These are phyloP conservation scores for Rutpela maculata DNA, from an alignment of 2,888 invertebrate genomes.

Conservation along the genomic window DNA sequence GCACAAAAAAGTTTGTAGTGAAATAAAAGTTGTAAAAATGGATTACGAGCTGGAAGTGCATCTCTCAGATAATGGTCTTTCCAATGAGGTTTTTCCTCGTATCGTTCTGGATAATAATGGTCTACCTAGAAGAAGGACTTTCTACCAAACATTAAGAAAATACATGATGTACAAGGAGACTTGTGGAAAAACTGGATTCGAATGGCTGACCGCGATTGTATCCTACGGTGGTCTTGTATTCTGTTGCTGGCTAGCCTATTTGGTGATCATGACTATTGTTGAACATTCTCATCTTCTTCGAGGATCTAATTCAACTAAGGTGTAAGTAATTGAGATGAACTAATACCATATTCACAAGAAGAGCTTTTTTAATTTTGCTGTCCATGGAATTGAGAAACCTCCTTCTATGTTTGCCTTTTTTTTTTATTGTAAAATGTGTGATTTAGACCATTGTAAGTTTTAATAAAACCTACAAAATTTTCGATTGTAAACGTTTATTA, in stretches of 20 bases:
- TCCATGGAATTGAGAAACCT: background rate
- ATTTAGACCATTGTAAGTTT: background rate
- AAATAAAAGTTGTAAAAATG: background rate
- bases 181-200: slow-evolving; percentile 9
- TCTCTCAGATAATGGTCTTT: background rate
- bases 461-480: background rate
- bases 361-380: background rate
- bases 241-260: background rate
- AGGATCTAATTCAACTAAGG: background rate
- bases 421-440: background rate
- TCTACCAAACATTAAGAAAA: background rate
- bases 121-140: slow-evolving; percentile 1
- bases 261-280: background rate
- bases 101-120: background rate
- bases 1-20: background rate
- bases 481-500: background rate
- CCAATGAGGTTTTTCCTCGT: background rate
- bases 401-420: background rate
- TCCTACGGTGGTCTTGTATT: background rate
- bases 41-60: background rate
- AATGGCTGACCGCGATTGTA: background rate
- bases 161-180: background rate
- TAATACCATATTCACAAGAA: background rate
- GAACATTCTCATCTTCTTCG: background rate
- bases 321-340: background rate